Evolutionary conservation across 1,140 invertebrate genomes (phyloP), one percentile per base, ranked within the genome.

Genomic region (Adelges cooleyi): DNA sequence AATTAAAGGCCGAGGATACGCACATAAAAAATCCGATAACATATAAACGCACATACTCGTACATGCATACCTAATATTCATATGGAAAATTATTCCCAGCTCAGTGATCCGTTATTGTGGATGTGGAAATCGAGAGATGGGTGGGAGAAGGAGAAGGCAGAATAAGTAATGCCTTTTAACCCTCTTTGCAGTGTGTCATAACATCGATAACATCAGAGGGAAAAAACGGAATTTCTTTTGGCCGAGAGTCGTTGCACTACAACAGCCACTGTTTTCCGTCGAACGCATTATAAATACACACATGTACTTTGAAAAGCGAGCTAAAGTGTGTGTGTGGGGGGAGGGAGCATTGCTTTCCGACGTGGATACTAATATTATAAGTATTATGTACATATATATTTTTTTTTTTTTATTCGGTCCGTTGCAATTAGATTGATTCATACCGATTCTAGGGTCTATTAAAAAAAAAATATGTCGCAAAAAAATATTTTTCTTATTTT

Each of bases 61-160:
- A 62, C 11, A 46, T 9, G 13, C 46, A 10, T 10, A 22, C 27
- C 27, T 27, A 62, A 62, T 62, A 48, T 48, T 62, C 25, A 48
- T 33, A 62, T 33, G 42, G 23, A 62, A 48, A 62, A 48, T 59
- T 62, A 62, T 62, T 22, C 56, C 2, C 42, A 33, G 56, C 10
- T 62, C 42, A 62, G 27, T 62, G 56, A 62, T 62, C 42, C 27
- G 56, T 62, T 62, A 62, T 62, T 62, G 3, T 29, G 42, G 29
- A 62, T 48, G 44, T 48, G 25, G 18, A 6, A 62, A 48, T 15
- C 5, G 3, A 10, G 11, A 13, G 2, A 3, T 29, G 2, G 13
- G n/a, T 38, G n/a, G 40, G 25, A 13, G 5, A 22, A 22, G 17
- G 42, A 33, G n/a, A n/a, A n/a, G n/a, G n/a, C n/a, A n/a, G n/a